Percentiles rank a stretch among this genome's conserved stretches.
phyloP scores from a whole-genome alignment of 1,140 invertebrate species.

The Archivesica marissinica region DNA sequence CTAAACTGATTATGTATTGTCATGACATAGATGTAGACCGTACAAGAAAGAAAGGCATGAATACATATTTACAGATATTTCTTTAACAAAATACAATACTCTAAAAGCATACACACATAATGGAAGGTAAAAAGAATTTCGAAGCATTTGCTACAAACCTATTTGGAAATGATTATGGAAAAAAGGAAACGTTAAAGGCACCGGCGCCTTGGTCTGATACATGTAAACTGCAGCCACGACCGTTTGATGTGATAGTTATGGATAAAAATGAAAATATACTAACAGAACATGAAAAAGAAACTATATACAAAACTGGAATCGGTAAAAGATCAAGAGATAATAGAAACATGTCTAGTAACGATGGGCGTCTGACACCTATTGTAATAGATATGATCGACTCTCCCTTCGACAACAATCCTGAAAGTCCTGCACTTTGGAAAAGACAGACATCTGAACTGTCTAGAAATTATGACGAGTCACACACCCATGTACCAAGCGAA shows the following conservation, averaged over 20 bases:
- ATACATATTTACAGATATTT: background rate
- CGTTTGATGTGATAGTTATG: background rate
- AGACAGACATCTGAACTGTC: background rate
- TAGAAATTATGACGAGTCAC: background rate
- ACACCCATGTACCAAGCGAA: background rate
- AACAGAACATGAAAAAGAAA: background rate
- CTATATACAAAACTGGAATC: background rate
- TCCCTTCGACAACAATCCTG: background rate
- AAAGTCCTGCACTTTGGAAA: background rate
- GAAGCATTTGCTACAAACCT: conserved; percentile 2
- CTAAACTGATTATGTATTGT: too few species aligned
- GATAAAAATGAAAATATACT: background rate
- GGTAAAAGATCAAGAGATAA: background rate
- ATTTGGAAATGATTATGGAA: conserved; percentile 2
- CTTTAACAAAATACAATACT: background rate
- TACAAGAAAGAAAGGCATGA: background rate
- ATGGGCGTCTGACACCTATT: background rate
- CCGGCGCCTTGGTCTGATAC: background rate
- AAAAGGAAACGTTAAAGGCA: background rate
- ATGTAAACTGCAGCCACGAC: background rate
- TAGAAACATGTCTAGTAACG: background rate
- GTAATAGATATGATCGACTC: background rate
- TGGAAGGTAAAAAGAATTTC: conserved; percentile 34
- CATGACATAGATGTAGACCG: too few species aligned
- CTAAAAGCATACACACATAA: background rate